Evolutionary conservation across 2,113 vertebrate genomes (phyloP), one percentile per base, ranked within the genome.

Genomic region (Myotis brandtii): DNA sequence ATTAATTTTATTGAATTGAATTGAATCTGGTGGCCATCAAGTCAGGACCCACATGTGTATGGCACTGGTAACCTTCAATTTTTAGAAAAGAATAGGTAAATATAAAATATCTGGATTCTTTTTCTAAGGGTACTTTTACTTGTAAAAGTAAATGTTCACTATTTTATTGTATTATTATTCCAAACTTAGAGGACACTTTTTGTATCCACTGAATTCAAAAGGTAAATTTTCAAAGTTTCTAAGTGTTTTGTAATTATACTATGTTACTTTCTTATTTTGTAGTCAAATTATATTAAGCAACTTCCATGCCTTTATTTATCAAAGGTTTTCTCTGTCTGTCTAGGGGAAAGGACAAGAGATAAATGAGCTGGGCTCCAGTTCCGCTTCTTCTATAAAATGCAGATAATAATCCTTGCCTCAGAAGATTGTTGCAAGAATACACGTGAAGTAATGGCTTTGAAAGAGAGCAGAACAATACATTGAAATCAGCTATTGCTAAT

Each of bases 321-420:
- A 91, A 72, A 93, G 12, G 7, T 93, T 96, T 81, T 30, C 30
- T 82, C 32, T 94, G 46, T 93, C 54, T 94, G 21, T 89, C 37
- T 94, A 88, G 62, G 82, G 86, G 48, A 93, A 95, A 88, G 8
- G 8, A 72, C 6, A 86, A 89, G 67, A 95, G 52, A 95, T 93
- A 96, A 96, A 27, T 81, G 32, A 85, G 5, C 52, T 79, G 48
- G 20, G 17, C 46, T 93, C 16, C 32, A 89, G 66, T 91, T 96
- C 73, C 5, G 1, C 27, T 25, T 77, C 27, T 89, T 67, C 16
- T 91, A 25, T 89, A 86, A 97, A 95, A 77, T 95, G n/a, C 6
- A 96, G 79, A 96, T 95, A 96, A 95, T 77, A 77, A 82, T 59
- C 9, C 79, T 92, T 95, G 83, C 87, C 62, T 96, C 90, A 67